These are phyloP conservation scores for Lophotriccus pileatus DNA, from an alignment of 2,797 vertebrate genomes.

Conservation along the genomic window DNA sequence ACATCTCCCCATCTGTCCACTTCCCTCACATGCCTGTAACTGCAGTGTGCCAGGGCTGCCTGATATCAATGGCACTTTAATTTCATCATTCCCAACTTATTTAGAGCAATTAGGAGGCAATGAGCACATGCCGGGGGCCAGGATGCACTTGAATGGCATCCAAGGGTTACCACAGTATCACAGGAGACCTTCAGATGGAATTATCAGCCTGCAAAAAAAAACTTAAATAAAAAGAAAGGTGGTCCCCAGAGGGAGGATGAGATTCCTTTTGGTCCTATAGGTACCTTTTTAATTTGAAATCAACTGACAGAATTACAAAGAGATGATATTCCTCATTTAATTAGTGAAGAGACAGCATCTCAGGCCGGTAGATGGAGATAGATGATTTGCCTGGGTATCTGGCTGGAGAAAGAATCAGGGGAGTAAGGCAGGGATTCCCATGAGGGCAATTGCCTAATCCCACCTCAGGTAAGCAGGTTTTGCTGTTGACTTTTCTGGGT, in stretches of 20 bases:
- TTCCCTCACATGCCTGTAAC: not conserved
- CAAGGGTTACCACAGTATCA: conserved; percentile 43
- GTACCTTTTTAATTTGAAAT: conserved; percentile 41
- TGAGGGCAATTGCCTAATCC: not conserved
- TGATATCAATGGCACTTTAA: conserved; percentile 60
- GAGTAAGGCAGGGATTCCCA: not conserved
- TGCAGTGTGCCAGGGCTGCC: not conserved
- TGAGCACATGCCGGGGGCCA: conserved; percentile 26
- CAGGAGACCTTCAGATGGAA: conserved; percentile 40
- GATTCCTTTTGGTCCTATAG: not conserved
- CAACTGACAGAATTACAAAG: conserved; percentile 21
- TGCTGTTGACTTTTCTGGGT: not conserved
- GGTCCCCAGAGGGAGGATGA: conserved; percentile 21
- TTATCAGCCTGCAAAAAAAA: not conserved
- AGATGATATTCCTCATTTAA: conserved; percentile 34
- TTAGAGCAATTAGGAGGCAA: conserved; percentile 67
- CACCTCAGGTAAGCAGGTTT: not conserved
- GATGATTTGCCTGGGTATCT: not conserved
- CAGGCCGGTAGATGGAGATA: not conserved
- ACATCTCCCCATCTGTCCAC: conserved; percentile 60
- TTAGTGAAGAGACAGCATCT: not conserved
- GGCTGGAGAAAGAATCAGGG: not conserved
- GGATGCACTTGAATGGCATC: conserved; percentile 56
- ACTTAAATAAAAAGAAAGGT: conserved; percentile 13
- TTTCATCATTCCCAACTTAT: conserved; percentile 66